Evolutionary conservation across 2,888 invertebrate genomes (phyloP), one percentile per base, ranked within the genome.

Genomic region (Macrostomum cliftonense): DNA sequence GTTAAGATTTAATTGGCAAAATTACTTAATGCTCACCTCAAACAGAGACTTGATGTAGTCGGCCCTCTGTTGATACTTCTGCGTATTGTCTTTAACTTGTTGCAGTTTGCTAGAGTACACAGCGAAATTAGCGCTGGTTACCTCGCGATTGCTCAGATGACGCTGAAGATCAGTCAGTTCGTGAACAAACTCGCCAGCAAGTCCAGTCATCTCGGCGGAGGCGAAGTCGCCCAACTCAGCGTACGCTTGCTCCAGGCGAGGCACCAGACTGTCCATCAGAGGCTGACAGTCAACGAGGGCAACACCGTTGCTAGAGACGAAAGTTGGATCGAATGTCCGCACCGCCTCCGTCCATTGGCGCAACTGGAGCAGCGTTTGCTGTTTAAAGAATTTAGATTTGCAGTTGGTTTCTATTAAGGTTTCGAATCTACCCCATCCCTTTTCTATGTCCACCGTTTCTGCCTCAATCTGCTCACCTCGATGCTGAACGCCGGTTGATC

Each of bases 1-100:
- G n/a, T n/a, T n/a, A n/a, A n/a, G n/a, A n/a, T n/a, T n/a, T n/a
- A n/a, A n/a, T n/a, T n/a, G n/a, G n/a, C n/a, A n/a, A 28, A 28
- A 28, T 9, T 9, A 28, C 9, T 28, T 28, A 28, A 28, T 28
- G 28, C 28, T 48, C 55, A 67, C 68, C 62, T 68, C 67, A 62
- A 61, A 66, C 42, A 68, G 54, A 1, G 64, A 63, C 52, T 64
- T 66, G 57, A 65, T 63, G 47, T 67, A 67, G 42, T 67, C 66
- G 36, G 63, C 59, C 42, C 60, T 55, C 50, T 64, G 63, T 51
- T 67, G 64, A 51, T 60, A 65, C 12, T 55, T 53, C 16, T 58
- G 51, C 38, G 61, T 60, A 52, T 63, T 62, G 49, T 62, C 61
- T 58, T 66, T 65, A 57, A 63, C 63, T 37, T 57, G 54, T 28